Evolutionary conservation across 2,113 vertebrate species (phyloP), one percentile per base, ranked within the genome.

Genomic region (Prionailurus viverrinus): DNA sequence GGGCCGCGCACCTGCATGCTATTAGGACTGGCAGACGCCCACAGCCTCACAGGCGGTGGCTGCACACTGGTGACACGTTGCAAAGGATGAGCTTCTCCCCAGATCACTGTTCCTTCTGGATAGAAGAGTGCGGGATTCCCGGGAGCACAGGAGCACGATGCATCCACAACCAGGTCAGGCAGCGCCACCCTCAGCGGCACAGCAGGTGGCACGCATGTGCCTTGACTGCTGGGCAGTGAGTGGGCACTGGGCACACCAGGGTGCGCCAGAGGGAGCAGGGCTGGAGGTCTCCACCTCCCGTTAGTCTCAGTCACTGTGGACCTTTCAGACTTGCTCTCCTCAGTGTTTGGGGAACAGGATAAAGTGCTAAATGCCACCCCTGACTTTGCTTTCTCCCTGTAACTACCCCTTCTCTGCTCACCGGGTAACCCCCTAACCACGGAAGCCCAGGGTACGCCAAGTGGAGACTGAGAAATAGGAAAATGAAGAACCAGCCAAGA

Each of bases 1-100:
- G 74, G 87, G 65, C 96, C 23, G 5, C 0, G 1, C 97, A 95
- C 97, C 97, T 97, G 97, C 89, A 74, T 86, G 94, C 51, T 71
- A 95, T 97, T 80, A 94, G 94, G 71, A 25, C 51, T 88, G 0
- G 93, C 83, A 45, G 79, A 65, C 45, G 0, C 91, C 94, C 96
- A 74, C 36, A 63, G 94, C 90, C 95, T 27, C 63, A 39, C 0
- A 41, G 68, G 16, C 5, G 0, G 53, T 18, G 71, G 82, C 89
- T 73, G 4, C 93, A 82, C 27, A 0, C 76, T 36, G 76, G 95
- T 66, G 71, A 94, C 97, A 71, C 3, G 2, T 65, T 65, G 18
- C 96, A 73, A 4, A 0, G 16, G 83, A 66, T 7, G 2, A 16
- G 55, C n/a, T 73, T 93, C 83, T 95, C 85, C 68, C 93, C 51